Percentiles rank a stretch among this genome's conserved stretches.
Evolutionary conservation across 2,113 vertebrate species (phyloP).

Genomic region (Aspiorhynchus laticeps): DNA sequence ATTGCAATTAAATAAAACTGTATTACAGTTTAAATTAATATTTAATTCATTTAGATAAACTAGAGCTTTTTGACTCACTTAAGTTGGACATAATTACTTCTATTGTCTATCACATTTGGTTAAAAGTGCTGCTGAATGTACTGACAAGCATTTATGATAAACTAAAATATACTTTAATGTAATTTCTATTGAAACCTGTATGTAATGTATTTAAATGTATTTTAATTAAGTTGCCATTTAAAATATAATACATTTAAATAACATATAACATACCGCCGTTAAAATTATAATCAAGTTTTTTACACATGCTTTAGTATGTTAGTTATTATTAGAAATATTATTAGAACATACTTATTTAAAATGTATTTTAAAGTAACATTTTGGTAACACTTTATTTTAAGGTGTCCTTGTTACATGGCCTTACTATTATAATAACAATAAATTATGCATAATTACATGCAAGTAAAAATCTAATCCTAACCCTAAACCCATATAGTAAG

Average conservation of each 20-base stretch:
- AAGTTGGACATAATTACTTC: background rate
- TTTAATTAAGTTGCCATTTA: background rate
- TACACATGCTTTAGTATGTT: background rate
- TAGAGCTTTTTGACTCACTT: background rate
- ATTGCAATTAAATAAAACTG: background rate
- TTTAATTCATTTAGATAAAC: background rate
- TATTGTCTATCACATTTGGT: background rate
- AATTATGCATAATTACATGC: no score
- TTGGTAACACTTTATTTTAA: no score
- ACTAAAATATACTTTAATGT: background rate
- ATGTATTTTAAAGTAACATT: no score
- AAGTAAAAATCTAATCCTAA: no score
- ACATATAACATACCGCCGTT: background rate
- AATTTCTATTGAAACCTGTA: background rate
- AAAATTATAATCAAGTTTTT: background rate
- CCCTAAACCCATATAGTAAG: no score
- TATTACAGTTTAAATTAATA: background rate
- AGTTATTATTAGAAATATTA: background rate
- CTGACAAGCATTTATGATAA: background rate
- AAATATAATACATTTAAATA: background rate
- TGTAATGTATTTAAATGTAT: background rate
- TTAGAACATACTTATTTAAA: background rate
- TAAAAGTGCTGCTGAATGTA: background rate
- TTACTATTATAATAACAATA: no score
- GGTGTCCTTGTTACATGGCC: no score